Percentiles rank a stretch among this genome's conserved stretches.
Evolutionary conservation across 2,113 vertebrate genomes (phyloP).

Genomic region (Odobenus rosmarus): DNA sequence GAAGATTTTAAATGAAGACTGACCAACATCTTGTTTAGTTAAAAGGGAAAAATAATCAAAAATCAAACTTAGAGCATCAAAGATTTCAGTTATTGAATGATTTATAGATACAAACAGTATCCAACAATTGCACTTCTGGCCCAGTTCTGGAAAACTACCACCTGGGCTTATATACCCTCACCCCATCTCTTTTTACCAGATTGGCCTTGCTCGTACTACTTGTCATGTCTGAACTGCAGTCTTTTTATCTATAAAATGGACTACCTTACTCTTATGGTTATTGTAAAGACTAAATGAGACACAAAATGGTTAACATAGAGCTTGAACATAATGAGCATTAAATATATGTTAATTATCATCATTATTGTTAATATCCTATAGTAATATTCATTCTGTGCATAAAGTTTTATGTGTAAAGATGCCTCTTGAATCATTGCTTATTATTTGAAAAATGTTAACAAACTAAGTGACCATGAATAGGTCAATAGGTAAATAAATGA

Average conservation of each 20-base stretch:
- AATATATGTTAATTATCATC: background rate
- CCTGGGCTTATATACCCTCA: background rate
- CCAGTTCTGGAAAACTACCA: background rate
- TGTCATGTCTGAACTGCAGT: background rate
- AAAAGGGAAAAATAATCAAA: background rate
- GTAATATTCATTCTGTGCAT: background rate
- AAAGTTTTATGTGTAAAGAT: background rate
- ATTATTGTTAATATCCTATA: background rate
- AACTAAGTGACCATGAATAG: background rate
- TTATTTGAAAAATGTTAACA: background rate
- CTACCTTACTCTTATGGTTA: background rate
- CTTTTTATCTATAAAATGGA: background rate
- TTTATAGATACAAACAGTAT: background rate
- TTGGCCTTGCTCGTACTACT: background rate
- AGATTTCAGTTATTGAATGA: background rate
- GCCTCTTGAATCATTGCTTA: background rate
- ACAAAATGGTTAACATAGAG: background rate
- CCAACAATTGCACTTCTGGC: background rate
- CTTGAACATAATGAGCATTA: background rate
- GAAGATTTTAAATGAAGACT: background rate
- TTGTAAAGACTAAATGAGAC: background rate
- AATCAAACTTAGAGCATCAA: background rate
- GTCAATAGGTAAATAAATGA: background rate
- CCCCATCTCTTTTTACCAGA: background rate
- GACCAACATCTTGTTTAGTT: background rate